Percentiles rank a stretch among this genome's conserved stretches.
These are phyloP conservation scores for Agelas oroides DNA, from an alignment of 37 sponge, comb jelly and placozoan species.

Conservation along the genomic window DNA sequence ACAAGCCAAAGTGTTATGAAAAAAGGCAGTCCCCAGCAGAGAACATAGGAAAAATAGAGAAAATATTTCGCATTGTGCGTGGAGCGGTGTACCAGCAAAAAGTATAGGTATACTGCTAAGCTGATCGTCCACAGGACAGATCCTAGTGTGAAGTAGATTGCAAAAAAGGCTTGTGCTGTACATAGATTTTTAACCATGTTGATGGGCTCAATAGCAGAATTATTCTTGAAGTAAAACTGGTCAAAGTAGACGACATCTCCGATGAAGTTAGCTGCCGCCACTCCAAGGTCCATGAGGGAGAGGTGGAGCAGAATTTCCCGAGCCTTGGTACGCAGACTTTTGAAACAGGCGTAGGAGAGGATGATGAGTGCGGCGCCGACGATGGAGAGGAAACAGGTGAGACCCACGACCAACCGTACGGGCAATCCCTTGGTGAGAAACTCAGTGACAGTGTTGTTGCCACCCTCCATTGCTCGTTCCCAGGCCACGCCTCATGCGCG, in stretches of 20 bases:
- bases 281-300: constrained; percentile 53
- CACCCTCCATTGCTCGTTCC: too few species aligned
- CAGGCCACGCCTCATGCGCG: too few species aligned
- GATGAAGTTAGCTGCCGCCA: constrained; percentile 43
- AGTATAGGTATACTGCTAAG: constrained; percentile 61
- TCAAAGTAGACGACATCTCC: constrained; percentile 48
- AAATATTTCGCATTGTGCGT: background rate
- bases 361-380: constrained; percentile 58
- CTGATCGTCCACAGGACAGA: constrained; percentile 65
- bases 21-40: constrained; percentile 47
- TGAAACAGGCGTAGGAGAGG: constrained; percentile 54
- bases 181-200: constrained; percentile 16
- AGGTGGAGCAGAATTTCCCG: constrained; percentile 60
- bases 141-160: constrained; percentile 39
- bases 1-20: constrained; percentile 47
- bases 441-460: too few species aligned
- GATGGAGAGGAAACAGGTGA: constrained; percentile 39
- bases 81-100: background rate
- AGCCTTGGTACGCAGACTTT: constrained; percentile 28
- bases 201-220: background rate
- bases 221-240: background rate
- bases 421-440: background rate
- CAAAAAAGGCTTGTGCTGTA: constrained; percentile 51
- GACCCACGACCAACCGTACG: constrained; percentile 13
- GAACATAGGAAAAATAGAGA: constrained; percentile 23